phyloP scores from a whole-genome alignment of 1,140 invertebrate species.

The Drosophila rufa region DNA sequence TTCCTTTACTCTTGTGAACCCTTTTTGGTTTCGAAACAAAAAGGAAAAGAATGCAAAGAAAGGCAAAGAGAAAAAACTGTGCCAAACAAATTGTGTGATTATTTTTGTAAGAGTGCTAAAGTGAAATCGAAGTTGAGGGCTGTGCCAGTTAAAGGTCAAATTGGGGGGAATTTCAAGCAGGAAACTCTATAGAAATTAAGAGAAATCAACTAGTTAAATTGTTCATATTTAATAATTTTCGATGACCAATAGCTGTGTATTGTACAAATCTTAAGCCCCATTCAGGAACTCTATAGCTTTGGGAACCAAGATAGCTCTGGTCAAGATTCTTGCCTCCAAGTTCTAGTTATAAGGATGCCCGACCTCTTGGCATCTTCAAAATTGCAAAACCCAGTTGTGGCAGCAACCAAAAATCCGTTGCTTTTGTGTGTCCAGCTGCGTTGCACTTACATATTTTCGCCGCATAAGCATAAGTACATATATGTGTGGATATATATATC shows the following conservation, averaged over 20 bases:
- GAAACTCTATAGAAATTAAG: background rate
- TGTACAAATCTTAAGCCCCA: too few relatives aligned
- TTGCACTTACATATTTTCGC: conserved; percentile 52
- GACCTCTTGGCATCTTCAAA: background rate
- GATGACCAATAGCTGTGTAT: too few relatives aligned
- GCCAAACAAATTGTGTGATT: conserved; percentile 51
- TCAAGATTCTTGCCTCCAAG: background rate
- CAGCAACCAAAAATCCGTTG: conserved; percentile 13
- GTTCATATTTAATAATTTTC: background rate
- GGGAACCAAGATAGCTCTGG: too few relatives aligned
- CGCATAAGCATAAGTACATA: conserved; percentile 31
- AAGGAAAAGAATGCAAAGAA: conserved; percentile 28
- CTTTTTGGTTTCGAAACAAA: conserved; percentile 32
- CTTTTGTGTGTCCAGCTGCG: conserved; percentile 27
- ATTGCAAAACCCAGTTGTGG: conserved; percentile 6
- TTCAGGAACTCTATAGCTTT: too few relatives aligned
- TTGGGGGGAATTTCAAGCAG: background rate
- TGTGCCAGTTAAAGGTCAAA: conserved; percentile 24
- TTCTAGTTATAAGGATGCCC: background rate
- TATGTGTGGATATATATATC: conserved; percentile 8
- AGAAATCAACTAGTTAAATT: background rate
- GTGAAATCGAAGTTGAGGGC: conserved; percentile 34
- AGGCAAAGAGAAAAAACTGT: conserved; percentile 41
- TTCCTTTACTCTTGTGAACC: conserved; percentile 26
- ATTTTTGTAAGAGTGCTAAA: conserved; percentile 6